Evolutionary conservation across 2,113 vertebrate genomes (phyloP).

Genomic region (Mustela nigripes): DNA sequence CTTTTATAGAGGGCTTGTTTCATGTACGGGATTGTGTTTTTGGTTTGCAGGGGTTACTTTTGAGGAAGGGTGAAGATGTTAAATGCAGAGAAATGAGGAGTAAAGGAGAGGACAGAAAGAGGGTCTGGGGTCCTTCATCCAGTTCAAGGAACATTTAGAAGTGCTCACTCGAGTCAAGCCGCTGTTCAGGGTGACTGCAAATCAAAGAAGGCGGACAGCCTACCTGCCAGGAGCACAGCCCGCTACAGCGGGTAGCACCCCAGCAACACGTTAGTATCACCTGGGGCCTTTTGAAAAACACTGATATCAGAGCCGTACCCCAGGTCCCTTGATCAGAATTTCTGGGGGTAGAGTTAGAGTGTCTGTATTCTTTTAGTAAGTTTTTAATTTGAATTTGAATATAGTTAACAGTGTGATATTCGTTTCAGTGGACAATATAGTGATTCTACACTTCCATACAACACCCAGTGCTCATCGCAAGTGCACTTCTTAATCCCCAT

Average conservation of each 20-base stretch:
- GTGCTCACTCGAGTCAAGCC: neutral
- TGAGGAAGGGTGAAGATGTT: neutral
- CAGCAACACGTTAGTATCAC: too few species aligned
- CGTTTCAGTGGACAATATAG: neutral
- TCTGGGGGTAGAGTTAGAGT: neutral
- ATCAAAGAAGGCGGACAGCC: neutral
- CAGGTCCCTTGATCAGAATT: neutral
- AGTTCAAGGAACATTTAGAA: neutral
- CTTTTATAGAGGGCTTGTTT: neutral
- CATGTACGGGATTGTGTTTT: neutral
- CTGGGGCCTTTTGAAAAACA: neutral
- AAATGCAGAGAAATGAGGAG: neutral
- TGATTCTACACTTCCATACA: neutral
- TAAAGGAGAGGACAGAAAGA: neutral
- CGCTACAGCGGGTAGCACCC: neutral
- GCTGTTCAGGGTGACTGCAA: neutral
- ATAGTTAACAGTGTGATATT: neutral
- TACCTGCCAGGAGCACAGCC: rapidly evolving
- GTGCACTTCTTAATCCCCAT: too few species aligned
- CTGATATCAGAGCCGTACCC: neutral
- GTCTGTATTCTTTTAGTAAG: neutral
- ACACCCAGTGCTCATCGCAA: neutral
- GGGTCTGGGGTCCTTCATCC: neutral
- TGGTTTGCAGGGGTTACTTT: neutral
- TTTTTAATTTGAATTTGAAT: neutral